phyloP scores from a whole-genome alignment of 2,888 invertebrate genomes.

The Amphimallon solstitiale region DNA sequence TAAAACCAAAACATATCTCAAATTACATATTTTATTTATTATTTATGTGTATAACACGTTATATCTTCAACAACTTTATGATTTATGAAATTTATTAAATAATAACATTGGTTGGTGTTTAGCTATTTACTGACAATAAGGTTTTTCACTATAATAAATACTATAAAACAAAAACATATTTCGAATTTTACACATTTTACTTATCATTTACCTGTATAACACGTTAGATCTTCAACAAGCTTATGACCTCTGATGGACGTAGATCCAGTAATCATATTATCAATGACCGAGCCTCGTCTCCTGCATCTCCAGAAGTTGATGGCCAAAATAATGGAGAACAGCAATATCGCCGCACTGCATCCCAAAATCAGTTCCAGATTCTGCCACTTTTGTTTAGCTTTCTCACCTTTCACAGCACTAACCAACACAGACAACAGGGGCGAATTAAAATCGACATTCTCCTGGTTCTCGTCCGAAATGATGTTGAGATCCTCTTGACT shows the following conservation, averaged over 20 bases:
- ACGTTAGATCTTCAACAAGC: conserved; percentile 69
- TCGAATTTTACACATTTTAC: background rate
- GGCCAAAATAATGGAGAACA: conserved; percentile 65
- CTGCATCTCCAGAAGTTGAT: conserved; percentile 69
- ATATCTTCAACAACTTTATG: too few species aligned
- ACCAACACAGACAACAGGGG: conserved; percentile 71
- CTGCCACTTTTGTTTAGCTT: conserved; percentile 66
- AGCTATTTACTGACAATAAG: too few species aligned
- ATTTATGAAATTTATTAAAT: too few species aligned
- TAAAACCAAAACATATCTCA: too few species aligned
- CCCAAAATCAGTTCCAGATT: conserved; percentile 70
- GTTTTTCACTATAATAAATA: too few species aligned
- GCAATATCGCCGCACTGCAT: conserved; percentile 67
- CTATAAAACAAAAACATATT: too few species aligned
- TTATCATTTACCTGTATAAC: conserved; percentile 53
- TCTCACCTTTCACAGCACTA: conserved; percentile 71
- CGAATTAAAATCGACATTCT: conserved; percentile 64
- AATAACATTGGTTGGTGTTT: too few species aligned
- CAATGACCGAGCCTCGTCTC: conserved; percentile 65
- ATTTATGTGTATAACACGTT: too few species aligned
- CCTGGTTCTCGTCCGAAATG: conserved; percentile 58
- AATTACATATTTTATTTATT: too few species aligned
- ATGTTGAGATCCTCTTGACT: conserved; percentile 71
- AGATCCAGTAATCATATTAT: conserved; percentile 70
- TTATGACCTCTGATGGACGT: conserved; percentile 71